Conservation (phyloP, 2,888 invertebrate species). For the Latheticus oryzae region DNA sequence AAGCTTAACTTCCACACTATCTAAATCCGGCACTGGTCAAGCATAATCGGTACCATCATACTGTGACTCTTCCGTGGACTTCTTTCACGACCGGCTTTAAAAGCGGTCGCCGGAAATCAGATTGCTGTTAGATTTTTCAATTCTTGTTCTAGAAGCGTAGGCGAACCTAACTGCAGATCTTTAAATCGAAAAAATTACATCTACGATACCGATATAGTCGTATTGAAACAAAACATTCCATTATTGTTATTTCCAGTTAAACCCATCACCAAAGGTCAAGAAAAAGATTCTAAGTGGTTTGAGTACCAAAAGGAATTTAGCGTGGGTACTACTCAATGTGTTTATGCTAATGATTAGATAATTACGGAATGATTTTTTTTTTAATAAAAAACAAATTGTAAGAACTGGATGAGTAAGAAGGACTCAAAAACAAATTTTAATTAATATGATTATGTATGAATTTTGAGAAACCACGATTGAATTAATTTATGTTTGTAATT, state of each 20-base stretch:
- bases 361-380: too few relatives aligned
- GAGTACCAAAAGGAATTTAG: too few relatives aligned
- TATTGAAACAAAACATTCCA: too few relatives aligned
- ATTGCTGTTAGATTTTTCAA: conserved; percentile 52
- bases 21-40: conserved; percentile 39
- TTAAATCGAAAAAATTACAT: not conserved
- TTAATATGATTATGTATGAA: conserved; percentile 3
- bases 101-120: conserved; percentile 53
- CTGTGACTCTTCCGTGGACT: conserved; percentile 35
- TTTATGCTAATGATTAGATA: too few relatives aligned
- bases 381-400: not conserved
- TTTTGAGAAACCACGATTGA: conserved; percentile 1
- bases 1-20: conserved; percentile 27
- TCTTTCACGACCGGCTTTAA: conserved; percentile 42
- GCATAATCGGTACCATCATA: conserved; percentile 37
- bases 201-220: too few relatives aligned
- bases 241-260: conserved; percentile 2
- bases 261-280: too few relatives aligned
- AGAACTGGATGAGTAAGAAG: conserved; percentile 1
- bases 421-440: not conserved
- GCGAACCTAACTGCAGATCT: conserved; percentile 23
- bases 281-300: not conserved
- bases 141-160: conserved; percentile 47
- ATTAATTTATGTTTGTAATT: not conserved
- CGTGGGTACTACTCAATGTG: too few relatives aligned